Evolutionary conservation across 2,888 invertebrate species (phyloP).

Genomic region (Hyles lineata): DNA sequence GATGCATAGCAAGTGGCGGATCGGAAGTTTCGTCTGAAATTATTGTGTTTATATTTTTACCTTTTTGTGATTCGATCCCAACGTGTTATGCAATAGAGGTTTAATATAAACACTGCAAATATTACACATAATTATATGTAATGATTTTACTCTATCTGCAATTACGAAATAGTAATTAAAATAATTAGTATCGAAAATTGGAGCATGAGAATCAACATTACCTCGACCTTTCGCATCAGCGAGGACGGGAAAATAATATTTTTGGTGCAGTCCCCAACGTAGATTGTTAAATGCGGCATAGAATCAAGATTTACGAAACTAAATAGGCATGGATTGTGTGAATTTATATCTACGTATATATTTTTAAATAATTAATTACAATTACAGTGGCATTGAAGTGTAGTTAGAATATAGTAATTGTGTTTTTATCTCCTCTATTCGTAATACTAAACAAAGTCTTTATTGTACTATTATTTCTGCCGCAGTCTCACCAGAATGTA

Average conservation of each 20-base stretch:
- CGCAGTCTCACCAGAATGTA: neutral
- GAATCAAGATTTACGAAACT: slow-evolving; percentile 12
- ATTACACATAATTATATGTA: neutral
- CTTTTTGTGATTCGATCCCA: neutral
- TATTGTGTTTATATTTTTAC: neutral
- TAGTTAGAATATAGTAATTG: slow-evolving; percentile 36
- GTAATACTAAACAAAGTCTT: slow-evolving; percentile 19
- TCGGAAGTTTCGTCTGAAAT: too few species aligned
- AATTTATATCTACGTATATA: neutral
- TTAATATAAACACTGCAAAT: neutral
- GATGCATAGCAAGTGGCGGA: too few species aligned
- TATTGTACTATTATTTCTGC: neutral
- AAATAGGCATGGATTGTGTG: slow-evolving; percentile 4
- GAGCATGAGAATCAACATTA: slow-evolving; percentile 21
- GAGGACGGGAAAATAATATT: slow-evolving; percentile 21
- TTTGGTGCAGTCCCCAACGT: neutral
- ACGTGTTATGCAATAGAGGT: neutral
- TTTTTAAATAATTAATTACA: slow-evolving; percentile 19
- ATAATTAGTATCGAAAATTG: slow-evolving; percentile 14
- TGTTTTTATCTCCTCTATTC: slow-evolving; percentile 35
- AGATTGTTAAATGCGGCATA: slow-evolving; percentile 1
- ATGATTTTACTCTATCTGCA: neutral
- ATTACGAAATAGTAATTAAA: slow-evolving; percentile 18
- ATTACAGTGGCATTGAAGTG: slow-evolving; percentile 33
- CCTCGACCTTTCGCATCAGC: slow-evolving; percentile 19